phyloP scores from a whole-genome alignment of 2,888 invertebrate species.

The Dynastes tityus region DNA sequence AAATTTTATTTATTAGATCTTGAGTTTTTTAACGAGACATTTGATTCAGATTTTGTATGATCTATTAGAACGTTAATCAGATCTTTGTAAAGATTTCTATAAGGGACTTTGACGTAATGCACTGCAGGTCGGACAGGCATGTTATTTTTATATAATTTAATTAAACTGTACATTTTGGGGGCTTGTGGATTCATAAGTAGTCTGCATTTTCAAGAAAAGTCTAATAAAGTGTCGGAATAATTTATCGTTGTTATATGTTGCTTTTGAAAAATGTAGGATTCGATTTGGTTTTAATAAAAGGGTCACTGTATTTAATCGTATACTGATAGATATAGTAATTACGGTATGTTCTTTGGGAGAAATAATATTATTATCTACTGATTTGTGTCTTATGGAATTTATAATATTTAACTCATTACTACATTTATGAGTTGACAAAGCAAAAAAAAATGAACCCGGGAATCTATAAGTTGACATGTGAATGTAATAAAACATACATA shows the following conservation, averaged over 20 bases:
- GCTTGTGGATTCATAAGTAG: neutral
- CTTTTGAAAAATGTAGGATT: too few species aligned
- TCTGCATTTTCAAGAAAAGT: neutral
- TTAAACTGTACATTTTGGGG: slow-evolving; percentile 16
- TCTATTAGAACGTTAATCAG: neutral
- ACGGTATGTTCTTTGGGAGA: too few species aligned
- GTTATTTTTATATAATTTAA: slow-evolving; percentile 20
- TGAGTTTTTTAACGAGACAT: neutral
- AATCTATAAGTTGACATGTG: too few species aligned
- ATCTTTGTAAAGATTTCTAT: neutral
- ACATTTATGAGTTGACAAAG: too few species aligned
- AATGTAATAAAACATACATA: too few species aligned
- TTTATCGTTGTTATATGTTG: neutral
- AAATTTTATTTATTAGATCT: neutral
- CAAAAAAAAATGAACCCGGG: too few species aligned
- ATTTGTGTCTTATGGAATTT: too few species aligned
- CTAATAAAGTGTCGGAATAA: neutral
- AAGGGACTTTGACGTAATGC: neutral
- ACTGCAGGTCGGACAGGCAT: neutral
- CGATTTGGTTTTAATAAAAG: neutral
- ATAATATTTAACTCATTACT: too few species aligned
- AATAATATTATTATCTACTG: too few species aligned
- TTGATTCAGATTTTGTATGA: neutral
- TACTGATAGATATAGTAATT: too few species aligned
- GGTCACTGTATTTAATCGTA: too few species aligned